Evolutionary conservation across 1,140 invertebrate genomes (phyloP).

Genomic region (Coenobita brevimanus): DNA sequence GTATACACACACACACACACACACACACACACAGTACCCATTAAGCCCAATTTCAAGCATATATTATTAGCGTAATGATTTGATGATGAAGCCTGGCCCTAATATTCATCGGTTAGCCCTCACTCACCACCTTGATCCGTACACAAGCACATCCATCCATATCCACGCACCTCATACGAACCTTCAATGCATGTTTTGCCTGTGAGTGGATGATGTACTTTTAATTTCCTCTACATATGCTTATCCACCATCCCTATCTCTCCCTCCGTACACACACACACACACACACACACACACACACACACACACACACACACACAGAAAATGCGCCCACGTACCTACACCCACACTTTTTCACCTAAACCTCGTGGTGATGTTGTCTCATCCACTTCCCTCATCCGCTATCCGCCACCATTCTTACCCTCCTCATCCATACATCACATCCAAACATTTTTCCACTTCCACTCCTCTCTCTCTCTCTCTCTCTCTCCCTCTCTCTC

Average conservation of each 20-base stretch:
- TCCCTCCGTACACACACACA: background rate
- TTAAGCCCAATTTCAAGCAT: too few relatives aligned
- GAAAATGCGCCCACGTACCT: background rate
- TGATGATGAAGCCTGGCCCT: too few relatives aligned
- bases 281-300: background rate
- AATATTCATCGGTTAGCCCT: too few relatives aligned
- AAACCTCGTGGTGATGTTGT: too few relatives aligned
- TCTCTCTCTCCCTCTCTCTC: background rate
- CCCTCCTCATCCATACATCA: background rate
- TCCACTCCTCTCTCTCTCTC: too few relatives aligned
- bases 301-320: background rate
- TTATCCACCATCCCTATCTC: background rate
- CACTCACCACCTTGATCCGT: too few relatives aligned
- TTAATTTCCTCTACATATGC: background rate
- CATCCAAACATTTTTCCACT: too few relatives aligned
- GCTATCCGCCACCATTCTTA: background rate
- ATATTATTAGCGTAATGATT: too few relatives aligned
- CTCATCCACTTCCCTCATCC: too few relatives aligned
- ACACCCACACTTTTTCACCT: background rate
- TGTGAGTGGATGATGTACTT: background rate
- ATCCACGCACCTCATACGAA: background rate
- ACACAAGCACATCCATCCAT: too few relatives aligned
- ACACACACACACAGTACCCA: too few relatives aligned
- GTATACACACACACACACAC: too few relatives aligned
- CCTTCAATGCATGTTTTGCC: background rate